Percentiles rank a stretch among this genome's conserved stretches.
Evolutionary conservation across 2,113 vertebrate species (phyloP).

Genomic region (Orycteropus afer): DNA sequence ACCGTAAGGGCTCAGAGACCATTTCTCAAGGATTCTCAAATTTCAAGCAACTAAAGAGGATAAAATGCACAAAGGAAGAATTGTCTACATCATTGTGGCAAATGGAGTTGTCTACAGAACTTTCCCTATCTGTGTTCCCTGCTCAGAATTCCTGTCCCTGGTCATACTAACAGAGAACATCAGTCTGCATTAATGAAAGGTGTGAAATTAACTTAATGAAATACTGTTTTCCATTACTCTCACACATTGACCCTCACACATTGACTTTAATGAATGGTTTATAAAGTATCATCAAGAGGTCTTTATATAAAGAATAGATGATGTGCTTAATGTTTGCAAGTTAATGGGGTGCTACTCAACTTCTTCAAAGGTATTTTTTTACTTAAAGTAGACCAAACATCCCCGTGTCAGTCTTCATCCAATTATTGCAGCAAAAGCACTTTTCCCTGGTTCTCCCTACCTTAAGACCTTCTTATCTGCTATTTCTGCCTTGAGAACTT

Average conservation of each 20-base stretch:
- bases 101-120: background rate
- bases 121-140: background rate
- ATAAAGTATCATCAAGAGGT: background rate
- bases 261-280: constrained; percentile 15
- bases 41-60: background rate
- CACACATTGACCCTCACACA: no score
- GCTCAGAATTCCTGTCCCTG: background rate
- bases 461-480: background rate
- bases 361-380: background rate
- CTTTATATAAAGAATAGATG: background rate
- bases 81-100: background rate
- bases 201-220: background rate
- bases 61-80: background rate
- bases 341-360: background rate
- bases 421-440: background rate
- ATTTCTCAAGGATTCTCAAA: constrained; percentile 35
- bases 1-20: background rate
- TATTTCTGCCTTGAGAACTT: background rate
- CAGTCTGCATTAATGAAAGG: background rate
- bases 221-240: background rate
- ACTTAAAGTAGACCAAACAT: background rate
- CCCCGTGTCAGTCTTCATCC: background rate
- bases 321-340: background rate
- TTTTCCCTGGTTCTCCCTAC: background rate
- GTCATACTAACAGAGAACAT: background rate